Base-by-base conservation (phyloP, 2,113 vertebrate genomes). In the Quiscalus mexicanus region DNA sequence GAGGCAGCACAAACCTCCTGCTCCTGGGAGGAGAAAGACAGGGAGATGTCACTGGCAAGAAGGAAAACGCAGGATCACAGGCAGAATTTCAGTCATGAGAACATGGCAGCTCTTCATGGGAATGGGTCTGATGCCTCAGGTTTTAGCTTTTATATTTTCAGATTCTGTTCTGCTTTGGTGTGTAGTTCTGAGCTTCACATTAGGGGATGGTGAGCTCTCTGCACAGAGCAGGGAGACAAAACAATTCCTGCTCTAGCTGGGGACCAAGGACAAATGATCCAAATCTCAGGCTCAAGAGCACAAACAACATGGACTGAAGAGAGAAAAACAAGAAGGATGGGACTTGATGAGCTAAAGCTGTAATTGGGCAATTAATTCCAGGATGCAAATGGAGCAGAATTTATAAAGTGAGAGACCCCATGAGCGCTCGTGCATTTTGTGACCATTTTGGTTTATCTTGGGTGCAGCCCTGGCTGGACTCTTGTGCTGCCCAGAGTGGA, bases 381-480 rank as follows among this genome's bases (percentile, higher is more conserved):
- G 25, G 3, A 25, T 50, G 49, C 49, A 50, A 50, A 49, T 15
- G 20, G 55, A 56, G 8, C 31, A 56, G 8, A 56, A 22, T 5
- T 56, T 0, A 56, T 56, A 1, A 14, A 56, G 12, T 1, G 55
- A n/a, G 31, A n/a, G 31, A 14, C 12, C 55, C 55, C 8, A 2
- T 14, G 18, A 3, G 1, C 12, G 1, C 2, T 13, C 2, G 12
- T 22, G 12, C 55, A 56, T n/a, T 56, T n/a, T 56, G 55, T 1
- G 55, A 10, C 20, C 55, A 22, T 56, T 56, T n/a, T 33, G 55
- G 20, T 56, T 56, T 31, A 56, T 22, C 31, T 22, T 56, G 31
- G 55, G 31, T n/a, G 31, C 2, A 22, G 55, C 55, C 47, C 47
- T 49, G 47, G 47, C 47, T 49, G 47, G 47, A 24, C 47, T 49